Evolutionary conservation across 2,113 vertebrate genomes (phyloP).

Genomic region (Morone saxatilis): DNA sequence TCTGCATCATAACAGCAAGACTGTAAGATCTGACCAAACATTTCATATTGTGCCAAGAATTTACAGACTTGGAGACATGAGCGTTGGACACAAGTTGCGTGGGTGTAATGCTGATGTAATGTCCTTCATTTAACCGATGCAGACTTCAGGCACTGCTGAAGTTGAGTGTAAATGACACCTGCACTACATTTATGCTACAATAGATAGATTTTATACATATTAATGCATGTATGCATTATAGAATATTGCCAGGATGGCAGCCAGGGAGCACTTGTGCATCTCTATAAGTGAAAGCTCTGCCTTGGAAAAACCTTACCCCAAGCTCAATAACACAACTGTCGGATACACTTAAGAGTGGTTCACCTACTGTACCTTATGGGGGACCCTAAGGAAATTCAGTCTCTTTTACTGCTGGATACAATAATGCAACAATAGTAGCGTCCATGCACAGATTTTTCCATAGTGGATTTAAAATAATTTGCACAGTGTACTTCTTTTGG

Average conservation of each 20-base stretch:
- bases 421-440: neutral
- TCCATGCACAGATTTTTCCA: neutral
- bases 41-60: conserved; percentile 46
- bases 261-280: neutral
- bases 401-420: neutral
- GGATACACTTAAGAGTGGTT: conserved; percentile 25
- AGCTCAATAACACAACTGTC: conserved; percentile 21
- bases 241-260: conserved; percentile 1
- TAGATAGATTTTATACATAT: conserved; percentile 27
- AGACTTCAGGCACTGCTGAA: conserved; percentile 47
- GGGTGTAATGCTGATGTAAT: conserved; percentile 54
- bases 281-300: neutral
- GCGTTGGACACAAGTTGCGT: conserved; percentile 64
- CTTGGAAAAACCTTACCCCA: neutral
- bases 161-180: conserved; percentile 43
- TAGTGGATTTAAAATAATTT: neutral
- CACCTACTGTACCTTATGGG: neutral
- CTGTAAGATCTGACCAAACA: conserved; percentile 19
- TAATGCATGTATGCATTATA: conserved; percentile 31
- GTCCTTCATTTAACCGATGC: conserved; percentile 65
- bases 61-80: conserved; percentile 54
- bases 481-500: neutral
- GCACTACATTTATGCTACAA: conserved; percentile 61
- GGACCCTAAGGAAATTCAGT: neutral
- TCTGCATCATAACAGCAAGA: conserved; percentile 17